These are phyloP conservation scores for Xestia xanthographa DNA, from an alignment of 2,888 invertebrate species.

Conservation along the genomic window DNA sequence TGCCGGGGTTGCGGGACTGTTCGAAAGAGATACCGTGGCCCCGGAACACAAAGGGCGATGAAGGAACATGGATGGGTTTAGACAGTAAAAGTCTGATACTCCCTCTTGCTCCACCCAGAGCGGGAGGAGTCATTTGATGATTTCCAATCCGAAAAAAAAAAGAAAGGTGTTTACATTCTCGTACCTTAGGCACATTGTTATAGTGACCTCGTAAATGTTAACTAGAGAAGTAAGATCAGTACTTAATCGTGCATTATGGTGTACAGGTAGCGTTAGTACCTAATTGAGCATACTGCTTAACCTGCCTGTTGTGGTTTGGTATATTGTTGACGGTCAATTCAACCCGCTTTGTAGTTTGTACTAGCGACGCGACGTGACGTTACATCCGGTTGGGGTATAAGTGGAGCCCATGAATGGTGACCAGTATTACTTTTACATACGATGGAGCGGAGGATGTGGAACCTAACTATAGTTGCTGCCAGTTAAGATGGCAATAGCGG, in stretches of 20 bases:
- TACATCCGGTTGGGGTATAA: background rate
- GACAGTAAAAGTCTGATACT: too few species aligned
- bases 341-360: background rate
- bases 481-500: too few species aligned
- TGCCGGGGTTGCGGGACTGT: too few species aligned
- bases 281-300: conserved; percentile 26
- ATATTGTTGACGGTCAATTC: conserved; percentile 14
- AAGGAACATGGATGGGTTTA: too few species aligned
- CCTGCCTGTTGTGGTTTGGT: conserved; percentile 8
- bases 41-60: too few species aligned
- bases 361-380: background rate
- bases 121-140: too few species aligned
- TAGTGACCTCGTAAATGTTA: background rate
- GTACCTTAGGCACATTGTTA: background rate
- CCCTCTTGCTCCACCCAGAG: too few species aligned
- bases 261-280: conserved; percentile 21
- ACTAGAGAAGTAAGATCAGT: background rate
- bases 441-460: background rate
- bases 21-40: too few species aligned
- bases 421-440: background rate
- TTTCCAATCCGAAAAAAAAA: too few species aligned
- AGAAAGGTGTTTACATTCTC: too few species aligned
- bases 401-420: background rate
- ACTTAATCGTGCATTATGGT: background rate
- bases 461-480: too few species aligned